Base-by-base conservation (phyloP, 2,113 vertebrate species). In the Poeciliopsis prolifica region DNA sequence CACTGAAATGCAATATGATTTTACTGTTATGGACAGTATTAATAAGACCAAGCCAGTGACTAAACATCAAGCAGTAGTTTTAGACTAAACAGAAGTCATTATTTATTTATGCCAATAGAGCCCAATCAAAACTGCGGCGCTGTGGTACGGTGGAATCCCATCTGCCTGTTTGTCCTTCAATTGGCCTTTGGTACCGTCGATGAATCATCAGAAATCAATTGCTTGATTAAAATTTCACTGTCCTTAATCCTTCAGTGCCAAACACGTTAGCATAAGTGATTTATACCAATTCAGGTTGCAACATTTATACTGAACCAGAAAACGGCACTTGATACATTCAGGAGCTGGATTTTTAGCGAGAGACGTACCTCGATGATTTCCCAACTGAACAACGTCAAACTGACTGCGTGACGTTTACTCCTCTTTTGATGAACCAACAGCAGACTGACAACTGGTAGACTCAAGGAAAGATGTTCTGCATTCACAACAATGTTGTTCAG, bases 181-280 rank as follows among this genome's bases (percentile, higher is more conserved):
- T 69, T 75, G 63, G 75, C 75, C 70, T 83, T 75, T 15, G 65
- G 51, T n/a, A 67, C 69, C 4, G 26, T 65, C 54, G 37, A 5
- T 8, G 48, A 65, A 63, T 65, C 62, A 61, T 82, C 60, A 31
- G 51, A 35, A 69, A 84, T 78, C 31, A 54, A 54, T 80, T 72
- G 29, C 69, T 26, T 58, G 67, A 77, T 62, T 87, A 48, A 33
- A 35, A 81, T 79, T 37, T 8, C 61, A 65, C 75, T 75, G n/a
- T 26, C 65, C 65, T 75, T 63, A 86, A 88, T 80, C 78, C 62
- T 19, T 19, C 61, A 5, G 44, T 63, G 61, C n/a, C 37, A 54
- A 19, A 19, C 3, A 62, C 74, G 74, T 80, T 79, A 73, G 26
- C 31, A 37, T 82, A 77, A 85, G 85, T 85, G 77, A 78, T 75